These are phyloP conservation scores for Diarsia dahlii DNA, from an alignment of 2,888 invertebrate species.

Conservation along the genomic window DNA sequence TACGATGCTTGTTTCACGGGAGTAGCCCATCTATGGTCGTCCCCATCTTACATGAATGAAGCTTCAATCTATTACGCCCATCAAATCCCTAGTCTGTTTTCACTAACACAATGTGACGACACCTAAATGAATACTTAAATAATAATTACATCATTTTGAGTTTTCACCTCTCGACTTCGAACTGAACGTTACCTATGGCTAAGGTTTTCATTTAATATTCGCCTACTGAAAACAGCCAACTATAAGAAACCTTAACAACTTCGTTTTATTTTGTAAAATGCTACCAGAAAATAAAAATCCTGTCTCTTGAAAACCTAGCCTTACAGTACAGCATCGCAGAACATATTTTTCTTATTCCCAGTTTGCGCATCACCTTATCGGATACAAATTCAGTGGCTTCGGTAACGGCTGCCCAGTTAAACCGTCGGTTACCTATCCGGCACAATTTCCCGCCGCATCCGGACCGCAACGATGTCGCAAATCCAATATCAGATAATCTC, in stretches of 20 bases:
- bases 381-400: conserved; percentile 25
- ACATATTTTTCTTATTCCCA: conserved; percentile 2
- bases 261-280: neutral
- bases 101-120: neutral
- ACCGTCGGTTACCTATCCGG: conserved; percentile 45
- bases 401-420: conserved; percentile 28
- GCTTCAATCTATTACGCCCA: neutral
- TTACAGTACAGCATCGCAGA: neutral
- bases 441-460: conserved; percentile 56
- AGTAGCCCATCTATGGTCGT: neutral
- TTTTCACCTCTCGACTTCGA: neutral
- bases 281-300: neutral
- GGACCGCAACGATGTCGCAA: conserved; percentile 43
- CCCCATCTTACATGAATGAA: neutral
- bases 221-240: neutral
- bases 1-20: neutral
- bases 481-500: conserved; percentile 60
- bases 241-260: neutral
- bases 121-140: neutral
- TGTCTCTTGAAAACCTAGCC: neutral
- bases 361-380: conserved; percentile 25
- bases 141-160: neutral
- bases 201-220: neutral
- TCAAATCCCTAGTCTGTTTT: neutral
- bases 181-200: neutral